Evolutionary conservation across 2,113 vertebrate genomes (phyloP).

Genomic region (Sylvia atricapilla): DNA sequence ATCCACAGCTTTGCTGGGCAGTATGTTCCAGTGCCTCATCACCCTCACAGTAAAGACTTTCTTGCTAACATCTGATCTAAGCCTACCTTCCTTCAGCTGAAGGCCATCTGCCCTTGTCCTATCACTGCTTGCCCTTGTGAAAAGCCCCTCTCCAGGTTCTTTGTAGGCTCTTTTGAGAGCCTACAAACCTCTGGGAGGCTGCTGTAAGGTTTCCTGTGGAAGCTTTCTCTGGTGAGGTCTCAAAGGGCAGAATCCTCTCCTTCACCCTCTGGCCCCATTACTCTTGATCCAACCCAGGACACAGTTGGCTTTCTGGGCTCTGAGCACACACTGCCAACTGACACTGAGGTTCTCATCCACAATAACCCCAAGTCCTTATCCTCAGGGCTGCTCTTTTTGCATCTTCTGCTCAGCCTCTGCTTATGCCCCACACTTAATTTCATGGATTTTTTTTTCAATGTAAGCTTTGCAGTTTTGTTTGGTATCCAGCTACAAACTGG

Average conservation of each 20-base stretch:
- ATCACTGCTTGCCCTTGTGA: neutral
- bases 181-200: neutral
- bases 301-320: neutral
- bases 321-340: no score
- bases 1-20: neutral
- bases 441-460: neutral
- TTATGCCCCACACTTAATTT: no score
- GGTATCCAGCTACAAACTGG: neutral
- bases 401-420: neutral
- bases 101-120: neutral
- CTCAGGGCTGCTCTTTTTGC: neutral
- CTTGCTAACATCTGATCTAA: neutral
- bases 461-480: neutral
- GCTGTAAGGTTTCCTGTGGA: neutral
- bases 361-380: neutral
- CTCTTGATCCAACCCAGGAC: neutral
- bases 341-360: neutral
- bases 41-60: neutral
- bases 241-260: neutral
- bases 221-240: neutral
- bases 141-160: neutral
- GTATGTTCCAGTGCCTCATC: neutral
- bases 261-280: fast-evolving
- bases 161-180: neutral
- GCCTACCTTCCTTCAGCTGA: no score